Evolutionary conservation across 2,113 vertebrate species (phyloP), one percentile per base, ranked within the genome.

Genomic region (Rhadina sibilatrix): DNA sequence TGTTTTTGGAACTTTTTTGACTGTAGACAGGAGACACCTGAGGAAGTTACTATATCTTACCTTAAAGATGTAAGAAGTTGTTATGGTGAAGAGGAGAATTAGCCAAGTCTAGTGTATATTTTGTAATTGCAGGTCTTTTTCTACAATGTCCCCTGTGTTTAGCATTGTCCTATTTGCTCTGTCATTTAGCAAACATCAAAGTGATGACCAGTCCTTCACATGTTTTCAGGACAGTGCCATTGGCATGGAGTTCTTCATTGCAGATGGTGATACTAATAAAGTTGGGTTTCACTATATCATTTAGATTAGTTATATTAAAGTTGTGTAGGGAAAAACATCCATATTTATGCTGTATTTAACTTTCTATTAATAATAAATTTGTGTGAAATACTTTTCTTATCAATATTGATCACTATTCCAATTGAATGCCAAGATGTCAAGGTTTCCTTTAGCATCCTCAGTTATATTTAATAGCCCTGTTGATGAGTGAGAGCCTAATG

Each of bases 351-450:
- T 96, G 79, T 95, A 97, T 97, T 98, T 97, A 97, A 98, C 92
- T 97, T 98, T 96, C 83, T 89, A 97, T 98, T 96, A 97, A 98
- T 98, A 98, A 98, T 97, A 96, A 97, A 98, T 97, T 94, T 27
- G 53, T 90, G 95, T 97, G 95, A 97, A 97, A 96, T 93, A 93
- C 82, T 87, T 97, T 84, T 96, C 92, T 96, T 98, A 98, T 98
- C 97, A 98, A 98, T 98, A 98, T 98, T 98, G 97, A 98, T 98
- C 96, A 95, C 70, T 69, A n/a, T 96, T 98, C 93, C 96, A 92
- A 91, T 78, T 95, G 97, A 97, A 98, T 97, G 91, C 95, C 94
- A 97, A 97, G 97, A 98, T 98, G 97, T 97, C 97, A 97, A 93
- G 89, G 65, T 93, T 98, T 97, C 95, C 94, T 94, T 75, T 92